Evolutionary conservation across 2,113 vertebrate genomes (phyloP).

Genomic region (Trochalopteron elliotii): DNA sequence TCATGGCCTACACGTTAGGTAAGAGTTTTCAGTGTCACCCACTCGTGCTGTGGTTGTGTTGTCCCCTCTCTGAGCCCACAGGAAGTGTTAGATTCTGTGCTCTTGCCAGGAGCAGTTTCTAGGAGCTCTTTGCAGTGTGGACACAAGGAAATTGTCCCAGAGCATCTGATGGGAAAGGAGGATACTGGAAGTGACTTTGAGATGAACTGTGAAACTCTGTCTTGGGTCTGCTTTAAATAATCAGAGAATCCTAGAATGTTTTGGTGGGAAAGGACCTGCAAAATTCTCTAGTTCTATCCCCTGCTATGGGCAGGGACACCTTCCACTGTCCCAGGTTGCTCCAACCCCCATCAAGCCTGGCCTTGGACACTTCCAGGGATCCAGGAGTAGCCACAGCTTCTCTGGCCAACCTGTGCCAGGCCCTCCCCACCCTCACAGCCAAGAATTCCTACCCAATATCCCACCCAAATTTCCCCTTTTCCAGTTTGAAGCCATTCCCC

Average conservation of each 20-base stretch:
- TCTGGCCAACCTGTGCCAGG: neutral
- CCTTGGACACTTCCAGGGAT: neutral
- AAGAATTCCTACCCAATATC: neutral
- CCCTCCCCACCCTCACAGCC: rapidly evolving
- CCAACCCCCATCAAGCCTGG: neutral
- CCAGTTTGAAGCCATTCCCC: neutral
- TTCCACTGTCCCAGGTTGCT: rapidly evolving
- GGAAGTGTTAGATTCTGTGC: neutral
- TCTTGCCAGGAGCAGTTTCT: neutral
- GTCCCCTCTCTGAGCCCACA: rapidly evolving
- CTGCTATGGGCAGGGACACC: neutral
- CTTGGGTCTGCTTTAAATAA: neutral
- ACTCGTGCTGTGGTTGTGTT: rapidly evolving
- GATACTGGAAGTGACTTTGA: neutral
- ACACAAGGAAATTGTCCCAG: neutral
- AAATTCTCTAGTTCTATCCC: too few species aligned
- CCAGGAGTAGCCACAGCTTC: neutral
- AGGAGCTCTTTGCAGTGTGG: neutral
- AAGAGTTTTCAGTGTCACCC: slow-evolving; percentile 45
- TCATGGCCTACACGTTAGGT: slow-evolving; percentile 94
- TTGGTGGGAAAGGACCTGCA: neutral
- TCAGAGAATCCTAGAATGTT: neutral
- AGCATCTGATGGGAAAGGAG: neutral
- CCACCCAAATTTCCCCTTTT: neutral
- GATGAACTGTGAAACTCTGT: neutral